Percentiles rank a stretch among this genome's conserved stretches.
phyloP scores from a whole-genome alignment of 2,888 invertebrate genomes.

The Drosophila subquinaria region DNA sequence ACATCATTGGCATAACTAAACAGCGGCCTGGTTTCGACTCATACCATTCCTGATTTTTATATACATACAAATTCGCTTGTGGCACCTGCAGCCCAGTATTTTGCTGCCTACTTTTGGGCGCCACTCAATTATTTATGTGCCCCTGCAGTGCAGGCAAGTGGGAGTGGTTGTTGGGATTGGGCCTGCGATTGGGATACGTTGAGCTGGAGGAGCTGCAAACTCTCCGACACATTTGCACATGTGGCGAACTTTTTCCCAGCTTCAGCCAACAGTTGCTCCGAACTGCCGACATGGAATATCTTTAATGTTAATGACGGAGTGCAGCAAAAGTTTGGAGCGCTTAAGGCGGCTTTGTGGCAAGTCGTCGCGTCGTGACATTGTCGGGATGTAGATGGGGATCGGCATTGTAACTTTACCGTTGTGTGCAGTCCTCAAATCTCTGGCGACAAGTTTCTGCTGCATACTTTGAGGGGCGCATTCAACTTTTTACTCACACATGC shows the following conservation, averaged over 20 bases:
- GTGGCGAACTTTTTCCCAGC: slow-evolving; percentile 36
- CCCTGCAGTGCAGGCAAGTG: slow-evolving; percentile 63
- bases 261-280: slow-evolving; percentile 1
- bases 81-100: slow-evolving; percentile 66
- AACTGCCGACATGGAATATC: slow-evolving; percentile 63
- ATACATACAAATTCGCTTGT: slow-evolving; percentile 31
- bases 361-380: slow-evolving; percentile 49
- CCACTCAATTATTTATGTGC: slow-evolving; percentile 76
- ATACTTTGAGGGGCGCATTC: slow-evolving; percentile 27
- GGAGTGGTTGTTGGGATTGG: background rate
- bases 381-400: slow-evolving; percentile 20
- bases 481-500: slow-evolving; percentile 50
- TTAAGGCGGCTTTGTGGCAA: slow-evolving; percentile 75
- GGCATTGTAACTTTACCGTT: slow-evolving; percentile 60
- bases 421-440: slow-evolving; percentile 47
- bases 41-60: background rate
- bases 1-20: slow-evolving; percentile 66
- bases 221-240: slow-evolving; percentile 37
- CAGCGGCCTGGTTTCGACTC: slow-evolving; percentile 22
- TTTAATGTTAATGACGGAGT: slow-evolving; percentile 77
- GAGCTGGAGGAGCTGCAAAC: slow-evolving; percentile 13
- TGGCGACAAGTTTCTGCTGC: slow-evolving; percentile 67
- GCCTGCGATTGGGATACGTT: background rate
- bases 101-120: slow-evolving; percentile 72
- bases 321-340: slow-evolving; percentile 68